Evolutionary conservation across 2,888 invertebrate genomes (phyloP).

Genomic region (Busseola fusca): DNA sequence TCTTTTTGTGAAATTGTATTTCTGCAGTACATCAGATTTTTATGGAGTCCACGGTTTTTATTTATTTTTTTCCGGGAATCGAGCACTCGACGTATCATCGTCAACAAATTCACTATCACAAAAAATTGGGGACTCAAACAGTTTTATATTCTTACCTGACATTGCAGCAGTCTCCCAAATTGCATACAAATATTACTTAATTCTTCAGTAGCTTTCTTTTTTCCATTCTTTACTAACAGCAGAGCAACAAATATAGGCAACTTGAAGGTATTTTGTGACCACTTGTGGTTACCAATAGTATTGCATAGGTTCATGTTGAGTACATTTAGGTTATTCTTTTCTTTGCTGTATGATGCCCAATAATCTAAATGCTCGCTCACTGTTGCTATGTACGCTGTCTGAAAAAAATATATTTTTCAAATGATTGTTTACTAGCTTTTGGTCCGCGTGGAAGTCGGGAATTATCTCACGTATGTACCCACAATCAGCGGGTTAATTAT

Average conservation of each 20-base stretch:
- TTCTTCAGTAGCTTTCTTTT: no score
- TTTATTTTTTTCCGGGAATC: no score
- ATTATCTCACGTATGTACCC: neutral
- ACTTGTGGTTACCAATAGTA: conserved; percentile 17
- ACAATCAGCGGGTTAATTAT: no score
- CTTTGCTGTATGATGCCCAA: conserved; percentile 3
- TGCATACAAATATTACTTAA: conserved; percentile 25
- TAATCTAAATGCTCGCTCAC: neutral
- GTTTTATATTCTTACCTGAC: conserved; percentile 17
- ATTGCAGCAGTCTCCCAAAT: conserved; percentile 34
- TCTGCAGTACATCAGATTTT: no score
- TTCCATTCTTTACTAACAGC: conserved; percentile 39
- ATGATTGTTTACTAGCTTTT: neutral
- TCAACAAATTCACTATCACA: no score
- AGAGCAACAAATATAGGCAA: conserved; percentile 34
- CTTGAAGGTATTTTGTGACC: conserved; percentile 3
- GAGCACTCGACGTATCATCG: no score
- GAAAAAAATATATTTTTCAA: neutral
- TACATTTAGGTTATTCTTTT: neutral
- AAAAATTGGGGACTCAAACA: no score
- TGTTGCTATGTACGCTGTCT: neutral
- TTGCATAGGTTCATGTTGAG: conserved; percentile 13
- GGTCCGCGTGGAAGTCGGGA: neutral
- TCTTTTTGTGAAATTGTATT: no score
- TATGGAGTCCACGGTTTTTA: no score